Base-by-base conservation (phyloP, 2,888 invertebrate species). In the Thyatira batis region DNA sequence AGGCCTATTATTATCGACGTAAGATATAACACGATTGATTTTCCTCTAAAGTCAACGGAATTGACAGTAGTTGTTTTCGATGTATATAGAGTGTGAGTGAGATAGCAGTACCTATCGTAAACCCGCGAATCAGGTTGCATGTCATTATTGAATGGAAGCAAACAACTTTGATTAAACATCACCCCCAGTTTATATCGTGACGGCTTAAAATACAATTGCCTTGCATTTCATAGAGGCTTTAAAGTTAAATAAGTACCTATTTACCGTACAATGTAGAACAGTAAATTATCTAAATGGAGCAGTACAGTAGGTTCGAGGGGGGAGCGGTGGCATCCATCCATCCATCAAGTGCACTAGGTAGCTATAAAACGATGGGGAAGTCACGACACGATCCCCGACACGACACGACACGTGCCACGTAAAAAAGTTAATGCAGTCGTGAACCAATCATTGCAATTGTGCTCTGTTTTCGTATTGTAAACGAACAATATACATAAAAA, bases 351-450 rank as follows among this genome's bases (percentile, higher is more conserved):
- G 46, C 49, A 51, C 55, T 55, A 58, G 56, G 48, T 50, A 21
- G 49, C 46, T 54, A 63, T 64, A 60, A 53, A 51, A 58, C 52
- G 68, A 65, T 57, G 62, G 70, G 76, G 71, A 67, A 72, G 76
- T 76, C 72, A 71, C 71, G 68, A 61, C 62, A 50, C 52, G 52
- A 13, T n/a, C n/a, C n/a, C n/a, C n/a, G 51, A 46, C 55, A 50
- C 51, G 21, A 28, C 28, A 51, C 45, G 13, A 9, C 20, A 27
- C 27, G 28, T 45, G 8, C 21, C 33, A 28, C 46, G 45, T 10
- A 52, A 57, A 61, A 65, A 61, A 57, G 51, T 28, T 54, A 60
- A 60, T 57, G 5, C 39, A 39, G 11, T 17, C 39, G 17, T 39
- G 39, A 39, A 17, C 17, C 39, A 39, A 39, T 39, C 1, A n/a